Evolutionary conservation across 2,888 invertebrate genomes (phyloP), one percentile per base, ranked within the genome.

Genomic region (Nomada ruficornis): DNA sequence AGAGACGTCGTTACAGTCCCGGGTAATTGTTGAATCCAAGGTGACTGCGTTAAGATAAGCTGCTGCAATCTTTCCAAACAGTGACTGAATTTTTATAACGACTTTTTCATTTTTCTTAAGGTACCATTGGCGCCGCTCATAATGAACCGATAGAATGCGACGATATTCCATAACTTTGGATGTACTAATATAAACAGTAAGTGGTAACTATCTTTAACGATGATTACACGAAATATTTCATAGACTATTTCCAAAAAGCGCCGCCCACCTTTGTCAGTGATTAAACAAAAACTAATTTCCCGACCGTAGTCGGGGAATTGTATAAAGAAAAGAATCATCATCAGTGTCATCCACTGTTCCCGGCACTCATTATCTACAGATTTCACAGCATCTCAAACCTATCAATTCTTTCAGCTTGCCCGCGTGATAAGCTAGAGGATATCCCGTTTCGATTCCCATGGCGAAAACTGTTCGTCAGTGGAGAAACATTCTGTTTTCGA

Each of bases 401-500:
- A 42, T 57, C 15, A 52, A 65, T 47, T 47, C 47, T 15, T 47
- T 47, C 15, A 11, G 47, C 47, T 10, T 15, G 47, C 15, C 47
- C 47, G 47, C 13, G 13, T 15, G 47, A 47, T 47, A 47, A 36
- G 36, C 36, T 5, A 5, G 13, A 11, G 47, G 13, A 15, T 47
- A 13, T 15, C 15, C 36, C 18, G 5, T 62, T 71, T 62, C 36
- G 59, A 20, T 70, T 29, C 23, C 60, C 60, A 52, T 42, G 60
- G 50, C 50, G 70, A 78, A 73, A 74, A 74, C 23, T 78, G 20
- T 77, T 78, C 26, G 42, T 55, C 63, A 64, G 44, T 2, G 29
- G 13, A 2, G 62, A 36, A 63, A n/a, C 84, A 86, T 89, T 89
- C 86, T 83, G 86, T 91, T 90, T 90, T 90, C 64, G 85, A 90